Conservation (phyloP, 2,888 invertebrate species). For the Caenorhabditis becei region DNA sequence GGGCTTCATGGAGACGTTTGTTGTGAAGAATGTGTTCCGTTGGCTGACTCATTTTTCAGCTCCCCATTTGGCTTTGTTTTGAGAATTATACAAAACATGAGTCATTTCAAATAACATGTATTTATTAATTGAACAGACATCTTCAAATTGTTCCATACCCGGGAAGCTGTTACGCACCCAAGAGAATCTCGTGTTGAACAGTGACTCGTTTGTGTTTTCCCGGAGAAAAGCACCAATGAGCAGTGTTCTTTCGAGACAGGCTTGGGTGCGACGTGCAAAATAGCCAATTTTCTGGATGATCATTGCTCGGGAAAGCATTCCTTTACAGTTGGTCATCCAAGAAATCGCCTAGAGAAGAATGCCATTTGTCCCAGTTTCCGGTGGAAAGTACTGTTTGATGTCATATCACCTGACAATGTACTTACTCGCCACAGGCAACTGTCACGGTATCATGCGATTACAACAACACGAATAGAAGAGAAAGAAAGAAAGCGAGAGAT, state of each 20-base stretch:
- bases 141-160: slow-evolving; percentile 71
- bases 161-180: slow-evolving; percentile 69
- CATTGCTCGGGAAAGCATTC: not conserved
- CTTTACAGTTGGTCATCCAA: not conserved
- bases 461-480: slow-evolving; percentile 3
- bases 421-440: slow-evolving; percentile 3
- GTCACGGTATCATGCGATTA: slow-evolving; percentile 12
- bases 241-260: slow-evolving; percentile 27
- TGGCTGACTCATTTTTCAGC: no score
- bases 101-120: slow-evolving; percentile 14
- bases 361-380: slow-evolving; percentile 22
- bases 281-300: slow-evolving; percentile 24
- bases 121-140: slow-evolving; percentile 60
- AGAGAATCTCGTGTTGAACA: slow-evolving; percentile 55
- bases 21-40: no score
- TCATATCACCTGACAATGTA: slow-evolving; percentile 2
- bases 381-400: not conserved
- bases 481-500: slow-evolving; percentile 33
- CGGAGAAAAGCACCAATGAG: slow-evolving; percentile 1
- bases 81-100: slow-evolving; percentile 25
- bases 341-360: slow-evolving; percentile 42
- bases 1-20: no score
- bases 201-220: not conserved
- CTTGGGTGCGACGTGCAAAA: slow-evolving; percentile 67
- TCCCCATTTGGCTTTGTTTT: no score